These are phyloP conservation scores for Coenonympha arcania DNA, from an alignment of 2,888 invertebrate genomes.

Conservation along the genomic window DNA sequence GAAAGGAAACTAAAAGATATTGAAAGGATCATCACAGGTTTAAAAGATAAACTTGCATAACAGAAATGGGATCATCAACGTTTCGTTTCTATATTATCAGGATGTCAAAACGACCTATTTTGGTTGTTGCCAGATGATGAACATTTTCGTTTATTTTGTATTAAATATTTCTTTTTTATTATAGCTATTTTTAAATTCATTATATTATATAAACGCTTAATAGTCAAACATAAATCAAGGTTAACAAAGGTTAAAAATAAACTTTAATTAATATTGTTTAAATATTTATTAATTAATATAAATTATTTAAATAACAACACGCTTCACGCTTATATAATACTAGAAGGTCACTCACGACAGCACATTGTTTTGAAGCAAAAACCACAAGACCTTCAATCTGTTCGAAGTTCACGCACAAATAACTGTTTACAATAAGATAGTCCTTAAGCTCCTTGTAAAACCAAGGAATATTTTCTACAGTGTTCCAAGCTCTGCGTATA, in stretches of 20 bases:
- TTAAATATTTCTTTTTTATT: neutral
- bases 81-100: too few species aligned
- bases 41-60: too few species aligned
- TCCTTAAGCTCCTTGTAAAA: constrained; percentile 67
- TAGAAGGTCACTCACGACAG: constrained; percentile 66
- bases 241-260: constrained; percentile 32
- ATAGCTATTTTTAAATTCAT: neutral
- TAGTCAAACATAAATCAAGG: too few species aligned
- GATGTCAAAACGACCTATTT: neutral
- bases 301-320: constrained; percentile 56
- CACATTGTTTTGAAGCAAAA: constrained; percentile 47
- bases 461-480: constrained; percentile 69
- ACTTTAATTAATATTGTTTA: constrained; percentile 40
- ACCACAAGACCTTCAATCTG: constrained; percentile 54
- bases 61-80: too few species aligned
- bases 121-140: too few species aligned
- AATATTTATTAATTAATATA: constrained; percentile 56
- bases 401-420: constrained; percentile 32
- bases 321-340: constrained; percentile 57
- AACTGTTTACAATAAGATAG: constrained; percentile 35
- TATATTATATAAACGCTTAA: too few species aligned
- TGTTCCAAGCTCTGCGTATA: constrained; percentile 52
- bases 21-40: too few species aligned
- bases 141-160: too few species aligned
- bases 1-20: too few species aligned